Percentiles rank a stretch among this genome's conserved stretches.
Conservation (phyloP, 2,113 vertebrate species). For the Meleagris gallopavo region DNA sequence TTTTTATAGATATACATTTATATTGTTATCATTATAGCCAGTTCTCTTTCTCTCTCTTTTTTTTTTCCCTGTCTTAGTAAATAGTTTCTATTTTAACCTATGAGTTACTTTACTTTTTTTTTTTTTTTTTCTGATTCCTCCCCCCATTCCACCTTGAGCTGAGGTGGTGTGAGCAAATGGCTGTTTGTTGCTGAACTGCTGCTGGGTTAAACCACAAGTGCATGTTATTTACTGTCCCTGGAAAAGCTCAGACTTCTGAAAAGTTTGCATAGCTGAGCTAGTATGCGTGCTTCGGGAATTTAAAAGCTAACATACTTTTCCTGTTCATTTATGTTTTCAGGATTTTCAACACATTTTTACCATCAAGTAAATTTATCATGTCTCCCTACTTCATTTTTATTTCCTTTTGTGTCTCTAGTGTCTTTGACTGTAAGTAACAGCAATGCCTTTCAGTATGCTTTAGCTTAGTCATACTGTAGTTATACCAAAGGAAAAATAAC, state of each 20-base stretch:
- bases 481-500: not conserved
- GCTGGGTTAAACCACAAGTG: not conserved
- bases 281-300: not conserved
- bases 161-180: not conserved
- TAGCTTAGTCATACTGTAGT: not conserved
- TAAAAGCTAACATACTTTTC: not conserved
- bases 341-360: not conserved
- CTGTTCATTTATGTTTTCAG: not conserved
- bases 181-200: not conserved
- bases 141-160: not conserved
- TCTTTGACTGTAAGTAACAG: not conserved
- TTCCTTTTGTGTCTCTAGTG: not conserved
- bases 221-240: not conserved
- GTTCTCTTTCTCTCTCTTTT: not conserved
- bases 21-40: not conserved
- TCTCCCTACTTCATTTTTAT: not conserved
- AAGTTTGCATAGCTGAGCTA: not conserved
- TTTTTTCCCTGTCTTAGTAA: not conserved
- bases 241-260: not conserved
- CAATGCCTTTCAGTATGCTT: not conserved
- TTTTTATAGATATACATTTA: not conserved
- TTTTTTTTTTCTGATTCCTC: not conserved
- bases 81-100: not conserved
- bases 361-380: not conserved
- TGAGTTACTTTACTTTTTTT: not conserved